phyloP scores from a whole-genome alignment of 2,888 invertebrate species.

The Frankliniella intonsa region DNA sequence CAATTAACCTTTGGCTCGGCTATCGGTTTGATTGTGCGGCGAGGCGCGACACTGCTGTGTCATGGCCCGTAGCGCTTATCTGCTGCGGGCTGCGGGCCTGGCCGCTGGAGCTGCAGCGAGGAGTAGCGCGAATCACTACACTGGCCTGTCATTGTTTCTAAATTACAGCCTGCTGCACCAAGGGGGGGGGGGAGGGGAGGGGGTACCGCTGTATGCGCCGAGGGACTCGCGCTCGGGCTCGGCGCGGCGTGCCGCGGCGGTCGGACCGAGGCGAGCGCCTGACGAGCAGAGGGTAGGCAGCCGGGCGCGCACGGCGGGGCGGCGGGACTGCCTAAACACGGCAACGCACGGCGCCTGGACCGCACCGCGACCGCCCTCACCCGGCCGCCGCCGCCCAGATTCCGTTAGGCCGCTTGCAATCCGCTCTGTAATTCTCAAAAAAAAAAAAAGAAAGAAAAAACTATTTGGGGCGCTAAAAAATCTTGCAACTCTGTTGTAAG shows the following conservation, averaged over 20 bases:
- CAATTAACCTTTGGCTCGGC: constrained; percentile 1
- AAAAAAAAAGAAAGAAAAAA: no score
- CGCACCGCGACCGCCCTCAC: no score
- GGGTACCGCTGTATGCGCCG: not conserved
- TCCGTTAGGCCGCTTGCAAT: no score
- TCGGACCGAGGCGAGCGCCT: not conserved
- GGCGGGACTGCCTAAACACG: no score
- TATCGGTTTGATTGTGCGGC: constrained; percentile 1
- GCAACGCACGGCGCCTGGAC: no score
- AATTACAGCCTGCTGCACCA: not conserved
- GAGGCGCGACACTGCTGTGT: not conserved
- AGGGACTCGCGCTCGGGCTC: not conserved
- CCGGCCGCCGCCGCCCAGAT: no score
- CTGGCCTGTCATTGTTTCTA: not conserved
- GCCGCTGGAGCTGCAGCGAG: no score
- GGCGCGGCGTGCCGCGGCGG: not conserved
- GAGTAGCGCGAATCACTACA: not conserved
- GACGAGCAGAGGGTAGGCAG: no score
- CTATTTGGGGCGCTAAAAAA: no score
- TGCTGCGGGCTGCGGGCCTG: not conserved
- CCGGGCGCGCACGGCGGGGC: no score
- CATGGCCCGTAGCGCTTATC: not conserved
- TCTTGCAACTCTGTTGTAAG: no score
- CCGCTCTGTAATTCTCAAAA: not conserved
- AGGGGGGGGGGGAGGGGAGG: not conserved